phyloP scores from a whole-genome alignment of 2,888 invertebrate species.

The Dyspetes luteomarginatus region DNA sequence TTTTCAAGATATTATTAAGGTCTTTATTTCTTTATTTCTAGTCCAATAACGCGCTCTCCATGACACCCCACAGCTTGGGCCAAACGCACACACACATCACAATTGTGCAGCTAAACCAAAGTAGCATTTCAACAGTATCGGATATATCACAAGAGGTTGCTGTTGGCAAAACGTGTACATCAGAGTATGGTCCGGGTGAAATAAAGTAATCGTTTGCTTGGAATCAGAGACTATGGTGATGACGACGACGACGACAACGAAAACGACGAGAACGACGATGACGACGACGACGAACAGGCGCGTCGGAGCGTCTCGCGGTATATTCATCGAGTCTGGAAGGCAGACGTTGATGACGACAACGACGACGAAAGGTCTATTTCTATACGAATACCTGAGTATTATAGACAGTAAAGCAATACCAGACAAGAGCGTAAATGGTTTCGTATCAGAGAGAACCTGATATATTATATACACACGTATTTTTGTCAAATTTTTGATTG shows the following conservation, averaged over 20 bases:
- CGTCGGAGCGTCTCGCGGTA: constrained; percentile 32
- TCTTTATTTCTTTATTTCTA: constrained; percentile 31
- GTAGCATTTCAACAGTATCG: neutral
- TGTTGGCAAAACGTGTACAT: neutral
- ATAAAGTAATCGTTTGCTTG: neutral
- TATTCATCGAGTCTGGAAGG: constrained; percentile 36
- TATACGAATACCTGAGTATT: constrained; percentile 5
- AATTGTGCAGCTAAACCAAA: neutral
- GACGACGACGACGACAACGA: constrained; percentile 31
- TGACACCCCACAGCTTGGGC: neutral
- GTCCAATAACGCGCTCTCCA: constrained; percentile 18
- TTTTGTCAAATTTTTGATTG: neutral
- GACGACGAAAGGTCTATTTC: constrained; percentile 48
- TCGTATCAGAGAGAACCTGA: neutral
- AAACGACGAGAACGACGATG: constrained; percentile 10
- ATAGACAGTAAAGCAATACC: neutral
- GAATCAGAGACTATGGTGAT: constrained; percentile 1
- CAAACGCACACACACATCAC: neutral
- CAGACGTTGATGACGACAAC: constrained; percentile 32
- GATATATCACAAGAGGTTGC: constrained; percentile 13
- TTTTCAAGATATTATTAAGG: constrained; percentile 47
- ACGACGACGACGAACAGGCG: constrained; percentile 14
- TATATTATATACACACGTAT: neutral
- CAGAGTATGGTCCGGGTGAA: neutral
- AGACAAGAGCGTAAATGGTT: neutral